Evolutionary conservation across 2,113 vertebrate genomes (phyloP).

Genomic region (Cryptotis parvus): DNA sequence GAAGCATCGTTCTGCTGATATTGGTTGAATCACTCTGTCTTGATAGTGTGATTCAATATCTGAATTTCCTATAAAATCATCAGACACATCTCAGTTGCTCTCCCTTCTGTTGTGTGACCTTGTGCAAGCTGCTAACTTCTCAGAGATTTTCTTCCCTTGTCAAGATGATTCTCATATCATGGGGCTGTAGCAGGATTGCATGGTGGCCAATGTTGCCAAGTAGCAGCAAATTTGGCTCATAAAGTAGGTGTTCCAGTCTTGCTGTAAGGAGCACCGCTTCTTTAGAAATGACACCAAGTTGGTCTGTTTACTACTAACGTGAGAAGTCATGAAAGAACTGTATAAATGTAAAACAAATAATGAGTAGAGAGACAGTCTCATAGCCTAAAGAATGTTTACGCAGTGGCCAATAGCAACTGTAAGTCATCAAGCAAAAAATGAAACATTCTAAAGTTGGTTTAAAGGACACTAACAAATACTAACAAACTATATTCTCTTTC

Average conservation of each 20-base stretch:
- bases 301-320: too few species aligned
- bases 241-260: neutral
- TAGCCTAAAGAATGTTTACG: neutral
- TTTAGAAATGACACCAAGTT: neutral
- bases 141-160: neutral
- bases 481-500: neutral
- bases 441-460: neutral
- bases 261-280: neutral
- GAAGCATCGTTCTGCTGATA: neutral
- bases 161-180: neutral
- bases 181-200: neutral
- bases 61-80: neutral
- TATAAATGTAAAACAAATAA: neutral
- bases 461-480: neutral
- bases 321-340: too few species aligned
- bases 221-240: neutral
- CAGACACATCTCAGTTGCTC: neutral
- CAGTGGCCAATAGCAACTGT: neutral
- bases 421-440: neutral
- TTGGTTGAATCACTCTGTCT: neutral
- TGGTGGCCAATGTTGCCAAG: slow-evolving; percentile 23
- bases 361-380: neutral
- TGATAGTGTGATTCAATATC: neutral
- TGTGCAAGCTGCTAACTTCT: neutral
- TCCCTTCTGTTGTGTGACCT: neutral